Conservation (phyloP, 2,888 invertebrate species). For the Uropetala carovei region DNA sequence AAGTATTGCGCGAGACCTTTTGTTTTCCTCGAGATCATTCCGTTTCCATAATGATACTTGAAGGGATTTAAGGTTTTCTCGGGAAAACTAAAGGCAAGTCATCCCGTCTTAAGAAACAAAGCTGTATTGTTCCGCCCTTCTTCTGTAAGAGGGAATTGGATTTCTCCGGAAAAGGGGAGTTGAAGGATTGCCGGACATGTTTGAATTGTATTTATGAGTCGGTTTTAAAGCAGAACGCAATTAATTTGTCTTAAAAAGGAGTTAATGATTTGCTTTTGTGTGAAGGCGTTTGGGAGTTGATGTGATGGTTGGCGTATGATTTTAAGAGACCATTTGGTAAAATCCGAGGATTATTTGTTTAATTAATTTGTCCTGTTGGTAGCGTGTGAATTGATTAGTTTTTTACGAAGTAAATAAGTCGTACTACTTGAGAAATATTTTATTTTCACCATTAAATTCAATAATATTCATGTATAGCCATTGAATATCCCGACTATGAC, state of each 20-base stretch:
- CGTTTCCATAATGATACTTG: constrained; percentile 11
- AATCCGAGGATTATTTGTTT: neutral
- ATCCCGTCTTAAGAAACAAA: constrained; percentile 16
- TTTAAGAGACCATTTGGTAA: neutral
- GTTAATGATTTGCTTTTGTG: constrained; percentile 28
- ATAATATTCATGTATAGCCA: too few species aligned
- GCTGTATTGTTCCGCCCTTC: constrained; percentile 24
- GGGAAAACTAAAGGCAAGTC: constrained; percentile 23
- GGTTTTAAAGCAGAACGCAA: neutral
- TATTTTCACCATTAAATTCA: too few species aligned
- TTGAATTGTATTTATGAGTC: constrained; percentile 7
- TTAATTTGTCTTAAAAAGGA: neutral
- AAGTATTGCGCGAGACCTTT: neutral
- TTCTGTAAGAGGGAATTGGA: constrained; percentile 1
- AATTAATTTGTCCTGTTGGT: neutral
- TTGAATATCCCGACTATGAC: too few species aligned
- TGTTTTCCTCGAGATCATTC: neutral
- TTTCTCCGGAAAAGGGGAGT: constrained; percentile 29
- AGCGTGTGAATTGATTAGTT: too few species aligned
- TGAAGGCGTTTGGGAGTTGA: neutral
- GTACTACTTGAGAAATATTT: too few species aligned
- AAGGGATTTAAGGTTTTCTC: constrained; percentile 13
- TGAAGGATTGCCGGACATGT: constrained; percentile 32
- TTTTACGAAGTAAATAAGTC: too few species aligned
- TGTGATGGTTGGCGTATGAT: neutral